Evolutionary conservation across 2,888 invertebrate species (phyloP).

Genomic region (Calameuta pallipes): DNA sequence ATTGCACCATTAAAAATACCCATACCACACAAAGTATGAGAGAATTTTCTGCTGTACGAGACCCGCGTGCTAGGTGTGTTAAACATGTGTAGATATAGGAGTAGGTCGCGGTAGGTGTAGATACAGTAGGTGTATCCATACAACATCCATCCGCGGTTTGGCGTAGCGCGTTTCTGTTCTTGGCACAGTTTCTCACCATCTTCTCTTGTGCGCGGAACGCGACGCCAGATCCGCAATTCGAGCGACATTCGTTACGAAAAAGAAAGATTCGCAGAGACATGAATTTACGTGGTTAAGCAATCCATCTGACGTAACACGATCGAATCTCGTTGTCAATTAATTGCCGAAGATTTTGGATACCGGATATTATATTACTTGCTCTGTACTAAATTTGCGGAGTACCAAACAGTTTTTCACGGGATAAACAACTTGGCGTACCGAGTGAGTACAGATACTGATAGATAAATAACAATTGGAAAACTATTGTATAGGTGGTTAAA

Average conservation of each 20-base stretch:
- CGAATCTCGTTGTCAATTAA: too few species aligned
- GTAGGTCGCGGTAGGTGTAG: conserved; percentile 22
- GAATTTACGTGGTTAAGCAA: background rate
- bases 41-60: background rate
- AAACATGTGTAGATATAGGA: conserved; percentile 31
- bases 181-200: conserved; percentile 65
- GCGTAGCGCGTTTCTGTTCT: conserved; percentile 52
- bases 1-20: background rate
- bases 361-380: background rate
- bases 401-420: background rate
- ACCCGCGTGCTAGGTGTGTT: conserved; percentile 15
- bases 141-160: conserved; percentile 31
- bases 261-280: background rate
- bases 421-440: background rate
- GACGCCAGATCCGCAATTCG: background rate
- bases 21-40: background rate
- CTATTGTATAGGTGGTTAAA: background rate
- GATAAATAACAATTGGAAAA: background rate
- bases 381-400: background rate
- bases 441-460: background rate
- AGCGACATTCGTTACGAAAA: background rate
- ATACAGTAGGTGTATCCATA: background rate
- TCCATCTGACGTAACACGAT: too few species aligned
- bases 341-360: background rate
- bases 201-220: conserved; percentile 56